Evolutionary conservation across 2,888 invertebrate genomes (phyloP).

Genomic region (Vesta saturnalis): DNA sequence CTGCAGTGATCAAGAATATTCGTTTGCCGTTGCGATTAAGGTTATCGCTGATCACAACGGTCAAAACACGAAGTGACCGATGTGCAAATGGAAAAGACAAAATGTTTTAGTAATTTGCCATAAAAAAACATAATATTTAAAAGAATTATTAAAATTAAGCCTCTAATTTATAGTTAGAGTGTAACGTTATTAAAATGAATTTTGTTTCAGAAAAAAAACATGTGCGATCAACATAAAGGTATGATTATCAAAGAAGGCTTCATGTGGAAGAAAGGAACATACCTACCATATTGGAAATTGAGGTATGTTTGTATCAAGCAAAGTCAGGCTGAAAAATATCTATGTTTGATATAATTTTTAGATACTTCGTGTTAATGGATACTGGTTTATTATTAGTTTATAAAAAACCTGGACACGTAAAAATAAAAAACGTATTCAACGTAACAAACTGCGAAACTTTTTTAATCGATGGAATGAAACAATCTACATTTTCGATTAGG

Average conservation of each 20-base stretch:
- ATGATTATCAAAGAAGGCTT: slow-evolving; percentile 6
- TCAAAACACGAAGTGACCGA: too few species aligned
- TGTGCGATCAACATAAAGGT: too few species aligned
- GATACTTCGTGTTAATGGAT: background rate
- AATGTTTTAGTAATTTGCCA: too few species aligned
- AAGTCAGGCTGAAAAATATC: background rate
- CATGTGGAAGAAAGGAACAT: background rate
- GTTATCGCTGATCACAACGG: too few species aligned
- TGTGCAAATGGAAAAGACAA: too few species aligned
- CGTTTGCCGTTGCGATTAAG: too few species aligned
- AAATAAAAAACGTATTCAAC: background rate
- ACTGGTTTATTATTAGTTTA: slow-evolving; percentile 1
- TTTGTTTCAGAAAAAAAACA: too few species aligned
- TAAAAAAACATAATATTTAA: too few species aligned
- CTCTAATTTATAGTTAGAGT: too few species aligned
- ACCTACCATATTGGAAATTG: slow-evolving; percentile 1
- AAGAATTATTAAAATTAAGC: too few species aligned
- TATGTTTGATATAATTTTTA: background rate
- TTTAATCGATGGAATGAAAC: background rate
- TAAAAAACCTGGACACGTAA: background rate
- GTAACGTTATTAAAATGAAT: too few species aligned
- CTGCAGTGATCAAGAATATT: too few species aligned
- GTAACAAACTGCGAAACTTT: background rate
- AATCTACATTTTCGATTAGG: background rate
- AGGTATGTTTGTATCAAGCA: slow-evolving; percentile 3